A percentile compares a stretch with the other conserved stretches of the same genome.
Evolutionary conservation across 2,888 invertebrate genomes (phyloP).

Genomic region (Abscondita cerata): DNA sequence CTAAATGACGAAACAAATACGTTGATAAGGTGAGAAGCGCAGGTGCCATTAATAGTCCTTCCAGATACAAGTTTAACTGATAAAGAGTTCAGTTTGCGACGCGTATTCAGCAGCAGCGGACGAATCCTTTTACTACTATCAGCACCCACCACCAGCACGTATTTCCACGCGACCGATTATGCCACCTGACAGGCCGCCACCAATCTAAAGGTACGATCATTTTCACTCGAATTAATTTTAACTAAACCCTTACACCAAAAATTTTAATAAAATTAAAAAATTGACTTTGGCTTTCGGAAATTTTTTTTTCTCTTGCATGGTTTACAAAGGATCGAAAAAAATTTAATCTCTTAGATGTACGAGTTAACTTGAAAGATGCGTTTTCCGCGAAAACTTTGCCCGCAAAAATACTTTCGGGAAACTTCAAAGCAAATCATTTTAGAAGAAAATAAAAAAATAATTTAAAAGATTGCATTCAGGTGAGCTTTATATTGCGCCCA

Average conservation of each 20-base stretch:
- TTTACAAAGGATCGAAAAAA: too few species aligned
- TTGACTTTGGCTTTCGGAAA: too few species aligned
- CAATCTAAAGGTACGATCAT: slow-evolving; percentile 6
- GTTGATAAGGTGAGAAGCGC: slow-evolving; percentile 4
- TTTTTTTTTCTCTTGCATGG: too few species aligned
- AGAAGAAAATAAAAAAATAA: too few species aligned
- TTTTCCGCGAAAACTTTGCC: too few species aligned
- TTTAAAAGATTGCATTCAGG: too few species aligned
- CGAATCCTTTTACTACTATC: slow-evolving; percentile 1
- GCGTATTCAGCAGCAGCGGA: slow-evolving; percentile 2
- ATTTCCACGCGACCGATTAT: slow-evolving; percentile 5
- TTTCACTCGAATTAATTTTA: slow-evolving; percentile 7
- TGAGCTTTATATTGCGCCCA: too few species aligned
- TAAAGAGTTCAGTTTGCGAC: slow-evolving; percentile 7
- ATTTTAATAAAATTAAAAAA: too few species aligned
- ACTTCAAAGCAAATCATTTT: too few species aligned
- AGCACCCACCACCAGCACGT: slow-evolving; percentile 3
- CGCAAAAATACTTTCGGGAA: too few species aligned
- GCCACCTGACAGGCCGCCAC: slow-evolving; percentile 10
- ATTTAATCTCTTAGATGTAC: too few species aligned
- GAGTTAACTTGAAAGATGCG: too few species aligned
- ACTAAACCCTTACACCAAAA: not conserved
- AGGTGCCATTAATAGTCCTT: not conserved
- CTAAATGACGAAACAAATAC: not conserved
- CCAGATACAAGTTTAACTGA: slow-evolving; percentile 4